Conservation (phyloP, 37 sponge, comb jelly and placozoan genomes). For the Oopsacas minuta region DNA sequence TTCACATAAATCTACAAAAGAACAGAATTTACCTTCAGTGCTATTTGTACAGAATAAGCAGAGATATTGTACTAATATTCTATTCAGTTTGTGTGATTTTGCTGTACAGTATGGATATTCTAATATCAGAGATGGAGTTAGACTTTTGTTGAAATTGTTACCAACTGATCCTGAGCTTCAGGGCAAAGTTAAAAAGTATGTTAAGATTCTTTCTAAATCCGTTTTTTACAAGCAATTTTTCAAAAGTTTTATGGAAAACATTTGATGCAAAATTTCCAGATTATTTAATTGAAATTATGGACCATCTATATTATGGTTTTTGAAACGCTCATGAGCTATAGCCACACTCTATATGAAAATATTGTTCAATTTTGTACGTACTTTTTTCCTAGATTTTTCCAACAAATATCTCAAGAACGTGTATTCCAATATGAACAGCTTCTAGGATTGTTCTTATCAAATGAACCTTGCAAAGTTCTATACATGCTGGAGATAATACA, state of each 20-base stretch:
- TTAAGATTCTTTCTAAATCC: neutral
- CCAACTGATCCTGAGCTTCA: slow-evolving; percentile 39
- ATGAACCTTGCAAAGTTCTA: neutral
- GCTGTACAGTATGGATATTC: slow-evolving; percentile 29
- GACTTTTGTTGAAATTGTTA: slow-evolving; percentile 47
- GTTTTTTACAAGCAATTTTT: neutral
- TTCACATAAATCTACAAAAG: neutral
- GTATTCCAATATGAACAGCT: neutral
- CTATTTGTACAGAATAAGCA: neutral
- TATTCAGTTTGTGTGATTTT: slow-evolving; percentile 58
- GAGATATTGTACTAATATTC: slow-evolving; percentile 23
- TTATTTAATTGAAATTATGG: neutral
- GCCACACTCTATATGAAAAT: no score
- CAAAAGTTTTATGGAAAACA: neutral
- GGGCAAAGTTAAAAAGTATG: neutral
- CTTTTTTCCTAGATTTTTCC: neutral
- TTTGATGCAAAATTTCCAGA: no score
- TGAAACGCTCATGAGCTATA: neutral
- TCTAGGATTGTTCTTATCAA: neutral
- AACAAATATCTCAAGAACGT: neutral
- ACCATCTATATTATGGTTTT: neutral
- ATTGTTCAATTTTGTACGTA: no score
- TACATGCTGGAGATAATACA: neutral
- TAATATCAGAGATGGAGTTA: slow-evolving; percentile 42
- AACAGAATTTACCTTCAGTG: neutral